These are phyloP conservation scores for Bufo bufo DNA, from an alignment of 2,113 vertebrate genomes.

Conservation along the genomic window DNA sequence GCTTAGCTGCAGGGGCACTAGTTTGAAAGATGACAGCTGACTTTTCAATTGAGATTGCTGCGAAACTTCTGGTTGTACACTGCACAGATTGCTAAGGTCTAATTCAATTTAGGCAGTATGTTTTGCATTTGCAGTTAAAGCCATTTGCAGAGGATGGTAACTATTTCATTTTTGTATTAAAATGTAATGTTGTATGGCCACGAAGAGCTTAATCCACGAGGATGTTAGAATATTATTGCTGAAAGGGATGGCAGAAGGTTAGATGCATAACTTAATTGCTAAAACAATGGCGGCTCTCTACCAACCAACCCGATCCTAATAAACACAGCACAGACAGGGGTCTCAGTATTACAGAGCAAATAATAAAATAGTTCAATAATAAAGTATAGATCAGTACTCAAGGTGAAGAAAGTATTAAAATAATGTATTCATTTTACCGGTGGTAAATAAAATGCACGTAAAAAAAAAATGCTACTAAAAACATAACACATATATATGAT, in stretches of 20 bases:
- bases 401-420: no score
- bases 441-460: no score
- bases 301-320: no score
- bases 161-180: constrained; percentile 50
- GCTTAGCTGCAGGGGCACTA: constrained; percentile 57
- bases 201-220: neutral
- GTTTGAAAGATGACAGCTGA: constrained; percentile 59
- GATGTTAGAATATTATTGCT: constrained; percentile 35
- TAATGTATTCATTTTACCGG: no score
- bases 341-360: no score
- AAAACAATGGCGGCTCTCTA: no score
- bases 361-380: no score
- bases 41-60: constrained; percentile 59
- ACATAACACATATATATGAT: no score
- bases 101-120: constrained; percentile 57
- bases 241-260: constrained; percentile 21
- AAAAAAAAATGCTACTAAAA: no score
- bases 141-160: constrained; percentile 41
- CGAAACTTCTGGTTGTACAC: constrained; percentile 56
- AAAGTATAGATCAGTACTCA: no score
- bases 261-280: neutral
- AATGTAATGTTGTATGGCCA: constrained; percentile 15
- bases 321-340: no score
- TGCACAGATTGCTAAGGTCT: constrained; percentile 56
- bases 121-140: constrained; percentile 56